A percentile compares a stretch with the other conserved stretches of the same genome.
These are phyloP conservation scores for Psilopsiagon aymara DNA, from an alignment of 2,113 vertebrate species.

Conservation along the genomic window DNA sequence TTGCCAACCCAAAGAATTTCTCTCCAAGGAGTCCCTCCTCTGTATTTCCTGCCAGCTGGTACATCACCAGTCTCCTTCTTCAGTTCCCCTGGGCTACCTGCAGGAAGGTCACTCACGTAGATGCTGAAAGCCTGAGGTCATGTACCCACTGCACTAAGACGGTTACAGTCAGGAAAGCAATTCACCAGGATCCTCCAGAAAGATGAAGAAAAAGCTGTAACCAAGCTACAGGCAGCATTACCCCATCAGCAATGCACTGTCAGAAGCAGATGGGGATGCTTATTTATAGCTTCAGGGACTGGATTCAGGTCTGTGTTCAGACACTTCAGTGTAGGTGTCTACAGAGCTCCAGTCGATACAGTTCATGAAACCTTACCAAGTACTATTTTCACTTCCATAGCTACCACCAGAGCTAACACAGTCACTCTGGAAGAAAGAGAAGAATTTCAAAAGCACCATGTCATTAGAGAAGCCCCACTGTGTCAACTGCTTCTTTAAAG, in stretches of 20 bases:
- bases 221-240: conserved; percentile 11
- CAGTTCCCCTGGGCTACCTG: neutral
- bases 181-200: neutral
- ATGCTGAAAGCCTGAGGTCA: neutral
- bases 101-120: neutral
- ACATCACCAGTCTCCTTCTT: neutral
- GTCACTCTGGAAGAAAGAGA: neutral
- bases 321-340: conserved; percentile 28
- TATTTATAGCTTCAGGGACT: conserved; percentile 51
- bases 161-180: neutral
- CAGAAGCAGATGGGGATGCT: conserved; percentile 53
- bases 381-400: conserved; percentile 16
- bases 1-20: neutral
- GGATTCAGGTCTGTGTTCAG: conserved; percentile 40
- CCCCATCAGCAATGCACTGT: neutral
- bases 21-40: conserved; percentile 13
- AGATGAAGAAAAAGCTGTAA: neutral
- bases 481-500: neutral
- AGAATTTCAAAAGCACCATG: neutral
- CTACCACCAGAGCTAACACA: neutral
- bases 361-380: neutral
- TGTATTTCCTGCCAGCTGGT: neutral
- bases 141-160: fast-evolving
- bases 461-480: neutral
- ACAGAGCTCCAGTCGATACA: conserved; percentile 45